phyloP scores from a whole-genome alignment of 2,888 invertebrate species.

The Heliconius hortense region DNA sequence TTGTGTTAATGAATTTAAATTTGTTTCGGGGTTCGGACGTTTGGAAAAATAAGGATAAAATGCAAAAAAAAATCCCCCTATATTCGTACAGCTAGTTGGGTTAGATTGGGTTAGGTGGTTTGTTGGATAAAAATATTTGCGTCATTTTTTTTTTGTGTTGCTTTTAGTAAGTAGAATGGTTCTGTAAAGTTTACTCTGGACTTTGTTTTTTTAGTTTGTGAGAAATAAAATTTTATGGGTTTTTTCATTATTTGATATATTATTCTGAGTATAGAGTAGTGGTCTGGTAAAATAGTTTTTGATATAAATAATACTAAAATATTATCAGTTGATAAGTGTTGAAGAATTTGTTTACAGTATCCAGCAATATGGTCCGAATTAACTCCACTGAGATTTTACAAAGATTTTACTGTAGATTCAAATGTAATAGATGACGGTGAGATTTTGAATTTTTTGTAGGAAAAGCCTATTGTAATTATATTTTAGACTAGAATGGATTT shows the following conservation, averaged over 20 bases:
- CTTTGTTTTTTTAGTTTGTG: background rate
- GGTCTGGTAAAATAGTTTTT: background rate
- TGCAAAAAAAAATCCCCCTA: slow-evolving; percentile 38
- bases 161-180: background rate
- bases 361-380: too few relatives aligned
- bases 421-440: too few relatives aligned
- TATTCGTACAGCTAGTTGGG: slow-evolving; percentile 46
- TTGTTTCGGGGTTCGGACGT: slow-evolving; percentile 64
- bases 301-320: too few relatives aligned
- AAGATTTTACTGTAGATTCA: too few relatives aligned
- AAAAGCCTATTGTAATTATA: too few relatives aligned
- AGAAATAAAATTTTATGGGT: background rate
- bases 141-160: slow-evolving; percentile 11
- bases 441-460: too few relatives aligned
- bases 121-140: slow-evolving; percentile 25
- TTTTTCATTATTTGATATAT: background rate
- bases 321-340: background rate
- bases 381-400: too few relatives aligned
- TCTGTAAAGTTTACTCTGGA: background rate
- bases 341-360: background rate
- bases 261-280: background rate
- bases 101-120: slow-evolving; percentile 39
- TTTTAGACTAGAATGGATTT: too few relatives aligned
- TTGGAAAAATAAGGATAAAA: slow-evolving; percentile 54
- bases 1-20: slow-evolving; percentile 79